Conservation (phyloP, 1,140 invertebrate species). For the Ceratina japonica region DNA sequence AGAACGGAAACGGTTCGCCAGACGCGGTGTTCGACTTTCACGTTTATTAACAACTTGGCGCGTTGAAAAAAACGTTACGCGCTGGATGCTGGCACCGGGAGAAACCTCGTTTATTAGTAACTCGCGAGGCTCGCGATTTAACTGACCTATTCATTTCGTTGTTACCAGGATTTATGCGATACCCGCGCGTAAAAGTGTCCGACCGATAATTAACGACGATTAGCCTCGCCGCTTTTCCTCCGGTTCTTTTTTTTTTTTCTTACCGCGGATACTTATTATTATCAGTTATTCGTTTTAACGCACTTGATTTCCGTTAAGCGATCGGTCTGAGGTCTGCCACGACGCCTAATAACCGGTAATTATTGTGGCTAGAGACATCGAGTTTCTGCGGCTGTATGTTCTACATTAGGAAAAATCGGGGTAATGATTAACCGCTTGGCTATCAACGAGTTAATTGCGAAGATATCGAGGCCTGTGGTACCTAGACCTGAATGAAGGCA, state of each 20-base stretch:
- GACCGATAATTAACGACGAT: constrained; percentile 13
- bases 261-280: not conserved
- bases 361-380: no score
- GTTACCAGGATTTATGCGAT: constrained; percentile 26
- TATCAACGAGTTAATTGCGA: constrained; percentile 8
- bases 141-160: constrained; percentile 20
- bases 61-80: not conserved
- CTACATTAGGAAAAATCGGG: no score
- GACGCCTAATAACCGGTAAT: no score
- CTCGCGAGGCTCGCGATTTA: no score
- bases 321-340: not conserved
- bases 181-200: not conserved
- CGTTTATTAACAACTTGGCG: constrained; percentile 30
- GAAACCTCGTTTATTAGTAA: constrained; percentile 34
- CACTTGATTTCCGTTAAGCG: no score
- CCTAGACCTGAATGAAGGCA: not conserved
- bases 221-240: not conserved
- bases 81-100: constrained; percentile 1
- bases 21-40: constrained; percentile 35
- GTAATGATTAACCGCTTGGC: no score
- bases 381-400: not conserved
- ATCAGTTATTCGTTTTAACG: constrained; percentile 3
- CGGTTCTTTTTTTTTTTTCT: no score
- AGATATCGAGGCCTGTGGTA: not conserved
- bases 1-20: not conserved